Conservation (phyloP, 2,797 vertebrate species). For the Bovichtus diacanthus region DNA sequence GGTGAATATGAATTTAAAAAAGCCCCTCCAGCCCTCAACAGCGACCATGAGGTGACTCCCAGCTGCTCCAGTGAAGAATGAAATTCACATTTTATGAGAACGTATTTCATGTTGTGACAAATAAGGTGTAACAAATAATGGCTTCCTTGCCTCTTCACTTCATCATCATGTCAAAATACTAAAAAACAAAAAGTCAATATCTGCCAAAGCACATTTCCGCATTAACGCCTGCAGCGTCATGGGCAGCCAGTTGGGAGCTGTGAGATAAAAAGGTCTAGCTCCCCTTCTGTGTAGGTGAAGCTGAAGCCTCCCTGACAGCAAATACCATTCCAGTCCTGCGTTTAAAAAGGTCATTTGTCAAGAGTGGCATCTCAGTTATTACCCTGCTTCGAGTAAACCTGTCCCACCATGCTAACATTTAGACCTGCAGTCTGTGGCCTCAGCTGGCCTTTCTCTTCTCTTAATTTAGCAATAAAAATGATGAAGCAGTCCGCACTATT, state of each 20-base stretch:
- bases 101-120: not conserved
- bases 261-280: conserved; percentile 20
- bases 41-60: not conserved
- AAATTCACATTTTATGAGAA: not conserved
- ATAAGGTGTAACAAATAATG: not conserved
- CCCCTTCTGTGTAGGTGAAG: conserved; percentile 19
- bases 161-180: not conserved
- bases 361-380: conserved; percentile 22
- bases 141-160: not conserved
- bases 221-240: not conserved
- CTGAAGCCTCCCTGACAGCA: not conserved
- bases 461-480: conserved; percentile 4
- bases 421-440: conserved; percentile 13
- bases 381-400: not conserved
- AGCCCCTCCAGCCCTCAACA: not conserved
- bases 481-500: not conserved
- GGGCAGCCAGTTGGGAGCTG: not conserved
- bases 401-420: conserved; percentile 2
- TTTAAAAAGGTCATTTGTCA: conserved; percentile 46
- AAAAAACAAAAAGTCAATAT: not conserved
- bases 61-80: not conserved
- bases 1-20: not conserved
- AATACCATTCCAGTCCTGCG: not conserved
- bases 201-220: conserved; percentile 9
- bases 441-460: conserved; percentile 13